Conservation (phyloP, 2,797 vertebrate genomes). For the Perodicticus potto region DNA sequence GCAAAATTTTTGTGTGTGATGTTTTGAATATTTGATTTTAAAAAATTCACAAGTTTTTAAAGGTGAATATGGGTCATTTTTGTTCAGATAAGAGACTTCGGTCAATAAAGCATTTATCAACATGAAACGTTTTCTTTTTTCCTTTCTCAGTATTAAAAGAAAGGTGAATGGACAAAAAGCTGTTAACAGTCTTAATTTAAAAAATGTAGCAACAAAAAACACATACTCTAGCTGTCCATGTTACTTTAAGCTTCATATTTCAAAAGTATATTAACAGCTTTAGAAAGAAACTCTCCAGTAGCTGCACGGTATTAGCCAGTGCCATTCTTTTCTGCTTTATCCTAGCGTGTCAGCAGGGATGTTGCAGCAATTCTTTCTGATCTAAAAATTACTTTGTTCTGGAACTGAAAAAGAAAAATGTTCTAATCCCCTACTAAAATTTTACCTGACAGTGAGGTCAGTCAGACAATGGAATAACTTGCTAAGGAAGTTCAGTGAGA, state of each 20-base stretch:
- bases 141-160: conserved; percentile 60
- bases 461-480: conserved; percentile 49
- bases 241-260: conserved; percentile 59
- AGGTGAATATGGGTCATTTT: conserved; percentile 35
- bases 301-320: conserved; percentile 21
- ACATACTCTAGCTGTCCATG: neutral
- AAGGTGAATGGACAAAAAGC: conserved; percentile 61
- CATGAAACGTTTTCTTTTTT: conserved; percentile 63
- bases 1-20: conserved; percentile 60
- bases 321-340: conserved; percentile 51
- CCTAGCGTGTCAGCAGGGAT: conserved; percentile 47
- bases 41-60: conserved; percentile 64
- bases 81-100: conserved; percentile 46
- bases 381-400: conserved; percentile 70
- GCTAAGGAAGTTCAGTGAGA: conserved; percentile 44
- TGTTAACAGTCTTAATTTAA: conserved; percentile 66
- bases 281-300: conserved; percentile 46
- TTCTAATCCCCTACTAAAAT: conserved; percentile 63
- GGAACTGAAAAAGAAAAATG: conserved; percentile 67
- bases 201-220: conserved; percentile 56
- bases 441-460: conserved; percentile 56
- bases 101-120: conserved; percentile 69
- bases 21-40: conserved; percentile 67
- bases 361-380: conserved; percentile 17
- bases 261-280: conserved; percentile 61